A percentile compares a stretch with the other conserved stretches of the same genome.
Conservation (phyloP, 2,888 invertebrate genomes). For the Callosobruchus maculatus region DNA sequence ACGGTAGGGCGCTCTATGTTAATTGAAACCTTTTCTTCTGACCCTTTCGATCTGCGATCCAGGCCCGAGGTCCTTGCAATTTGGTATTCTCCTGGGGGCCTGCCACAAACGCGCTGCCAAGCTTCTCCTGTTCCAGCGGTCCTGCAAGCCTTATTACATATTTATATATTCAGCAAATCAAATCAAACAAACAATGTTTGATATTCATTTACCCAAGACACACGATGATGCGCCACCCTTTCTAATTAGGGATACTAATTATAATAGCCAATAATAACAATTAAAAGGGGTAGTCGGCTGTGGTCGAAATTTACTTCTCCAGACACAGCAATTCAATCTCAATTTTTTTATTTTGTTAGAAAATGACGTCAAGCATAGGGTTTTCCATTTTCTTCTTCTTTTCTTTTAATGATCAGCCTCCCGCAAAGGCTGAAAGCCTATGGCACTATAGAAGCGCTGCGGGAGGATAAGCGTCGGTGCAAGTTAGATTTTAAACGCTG, state of each 20-base stretch:
- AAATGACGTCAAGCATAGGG: no score
- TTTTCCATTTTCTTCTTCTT: no score
- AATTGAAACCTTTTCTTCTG: slow-evolving; percentile 25
- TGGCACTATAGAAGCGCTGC: no score
- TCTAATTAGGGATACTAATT: not conserved
- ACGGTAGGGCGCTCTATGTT: slow-evolving; percentile 15
- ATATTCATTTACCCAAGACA: slow-evolving; percentile 11
- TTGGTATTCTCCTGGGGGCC: slow-evolving; percentile 20
- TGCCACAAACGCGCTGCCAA: slow-evolving; percentile 4
- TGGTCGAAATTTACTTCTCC: no score
- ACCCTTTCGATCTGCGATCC: slow-evolving; percentile 32
- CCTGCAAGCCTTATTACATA: slow-evolving; percentile 14
- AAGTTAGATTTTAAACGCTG: no score
- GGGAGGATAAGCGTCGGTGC: no score
- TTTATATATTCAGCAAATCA: slow-evolving; percentile 22
- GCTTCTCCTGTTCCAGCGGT: slow-evolving; percentile 6
- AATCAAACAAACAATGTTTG: slow-evolving; percentile 21
- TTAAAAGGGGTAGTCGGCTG: not conserved
- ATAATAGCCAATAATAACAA: not conserved
- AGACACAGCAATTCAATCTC: no score
- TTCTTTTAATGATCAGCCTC: no score
- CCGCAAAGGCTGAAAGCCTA: no score
- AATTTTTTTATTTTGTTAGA: no score
- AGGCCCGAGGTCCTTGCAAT: slow-evolving; percentile 3
- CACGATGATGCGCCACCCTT: not conserved